A percentile compares a stretch with the other conserved stretches of the same genome.
Conservation (phyloP, 2,113 vertebrate genomes). For the Phrynocephalus versicolor region DNA sequence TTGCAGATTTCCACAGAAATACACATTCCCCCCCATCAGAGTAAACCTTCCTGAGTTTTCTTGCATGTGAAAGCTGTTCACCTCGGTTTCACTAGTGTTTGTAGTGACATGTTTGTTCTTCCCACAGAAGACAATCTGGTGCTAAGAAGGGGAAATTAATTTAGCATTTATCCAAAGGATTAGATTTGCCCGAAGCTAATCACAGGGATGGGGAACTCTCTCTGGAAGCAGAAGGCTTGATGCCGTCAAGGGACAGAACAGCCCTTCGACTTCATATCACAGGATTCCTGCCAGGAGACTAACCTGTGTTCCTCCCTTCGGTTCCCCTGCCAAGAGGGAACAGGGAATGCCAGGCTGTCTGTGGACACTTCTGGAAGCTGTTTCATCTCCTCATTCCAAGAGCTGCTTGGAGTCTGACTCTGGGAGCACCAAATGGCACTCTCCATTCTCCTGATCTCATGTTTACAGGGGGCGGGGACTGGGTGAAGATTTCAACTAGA, state of each 20-base stretch:
- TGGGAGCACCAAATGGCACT: no score
- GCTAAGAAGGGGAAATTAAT: background rate
- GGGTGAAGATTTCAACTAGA: no score
- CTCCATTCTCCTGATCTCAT: no score
- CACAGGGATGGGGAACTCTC: background rate
- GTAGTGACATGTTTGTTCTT: background rate
- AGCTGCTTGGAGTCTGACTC: no score
- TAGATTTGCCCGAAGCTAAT: background rate
- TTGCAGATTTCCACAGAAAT: background rate
- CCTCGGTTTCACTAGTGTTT: fast-evolving
- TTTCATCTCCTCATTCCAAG: no score
- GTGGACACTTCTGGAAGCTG: no score
- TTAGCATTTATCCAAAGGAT: background rate
- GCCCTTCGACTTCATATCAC: background rate
- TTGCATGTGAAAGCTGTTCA: background rate
- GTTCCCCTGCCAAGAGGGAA: background rate
- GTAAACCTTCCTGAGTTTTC: background rate
- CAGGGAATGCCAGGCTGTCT: no score
- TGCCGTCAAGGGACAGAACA: background rate
- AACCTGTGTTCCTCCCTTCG: background rate
- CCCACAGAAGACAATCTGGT: background rate
- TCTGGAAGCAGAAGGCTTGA: background rate
- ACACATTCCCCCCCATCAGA: conserved; percentile 10
- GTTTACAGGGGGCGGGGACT: no score
- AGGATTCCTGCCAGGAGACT: background rate